These are phyloP conservation scores for Bombus cullumanus DNA, from an alignment of 1,140 invertebrate genomes.

Conservation along the genomic window DNA sequence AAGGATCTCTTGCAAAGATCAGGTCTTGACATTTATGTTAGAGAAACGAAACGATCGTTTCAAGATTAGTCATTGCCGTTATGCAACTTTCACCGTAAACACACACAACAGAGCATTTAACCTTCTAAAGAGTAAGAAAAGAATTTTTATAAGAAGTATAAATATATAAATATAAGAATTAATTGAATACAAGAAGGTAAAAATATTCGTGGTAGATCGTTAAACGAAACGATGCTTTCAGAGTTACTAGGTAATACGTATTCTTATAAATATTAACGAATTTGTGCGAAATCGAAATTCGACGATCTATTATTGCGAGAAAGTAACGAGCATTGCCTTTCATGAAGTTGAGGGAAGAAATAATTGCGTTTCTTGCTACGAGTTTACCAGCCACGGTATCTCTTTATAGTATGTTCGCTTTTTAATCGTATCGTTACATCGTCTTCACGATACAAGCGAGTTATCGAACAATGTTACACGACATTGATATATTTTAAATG, in stretches of 20 bases:
- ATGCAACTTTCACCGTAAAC: slow-evolving; percentile 24
- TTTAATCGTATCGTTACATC: not conserved
- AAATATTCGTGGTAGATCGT: not conserved
- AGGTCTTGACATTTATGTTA: slow-evolving; percentile 19
- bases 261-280: not conserved
- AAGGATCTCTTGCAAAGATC: slow-evolving; percentile 8
- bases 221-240: too few species aligned
- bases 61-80: not conserved
- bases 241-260: not conserved
- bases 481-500: too few species aligned
- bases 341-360: too few species aligned
- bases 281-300: slow-evolving; percentile 12
- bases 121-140: too few species aligned
- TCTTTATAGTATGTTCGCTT: not conserved
- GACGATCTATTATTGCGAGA: not conserved
- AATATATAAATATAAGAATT: too few species aligned
- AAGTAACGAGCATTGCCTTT: slow-evolving; percentile 9
- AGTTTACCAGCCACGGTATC: not conserved
- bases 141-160: not conserved
- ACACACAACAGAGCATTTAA: too few species aligned
- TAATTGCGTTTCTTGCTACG: not conserved
- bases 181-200: too few species aligned
- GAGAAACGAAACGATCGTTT: slow-evolving; percentile 14
- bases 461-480: not conserved
- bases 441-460: not conserved